Percentiles rank a stretch among this genome's conserved stretches.
These are phyloP conservation scores for Scomber colias DNA, from an alignment of 2,113 vertebrate species.

Conservation along the genomic window DNA sequence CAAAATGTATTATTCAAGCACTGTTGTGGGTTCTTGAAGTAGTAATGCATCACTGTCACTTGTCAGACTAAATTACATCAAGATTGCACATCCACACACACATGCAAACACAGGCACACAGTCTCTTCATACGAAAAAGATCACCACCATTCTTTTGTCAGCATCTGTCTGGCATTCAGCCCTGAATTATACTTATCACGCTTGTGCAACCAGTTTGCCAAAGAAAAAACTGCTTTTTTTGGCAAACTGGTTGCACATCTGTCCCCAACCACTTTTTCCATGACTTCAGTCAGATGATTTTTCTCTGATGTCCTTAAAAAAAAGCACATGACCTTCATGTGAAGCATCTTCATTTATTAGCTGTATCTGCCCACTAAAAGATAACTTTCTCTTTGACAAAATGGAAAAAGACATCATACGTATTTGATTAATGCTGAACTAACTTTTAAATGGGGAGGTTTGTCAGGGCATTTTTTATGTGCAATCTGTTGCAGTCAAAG, in stretches of 20 bases:
- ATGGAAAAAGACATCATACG: constrained; percentile 50
- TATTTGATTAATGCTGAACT: constrained; percentile 43
- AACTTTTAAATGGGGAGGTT: constrained; percentile 33
- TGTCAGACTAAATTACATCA: constrained; percentile 70
- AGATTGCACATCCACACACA: constrained; percentile 37
- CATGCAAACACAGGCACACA: constrained; percentile 22
- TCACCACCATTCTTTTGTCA: constrained; percentile 24
- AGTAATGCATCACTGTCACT: constrained; percentile 65
- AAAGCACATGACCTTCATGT: constrained; percentile 81
- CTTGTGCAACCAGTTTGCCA: constrained; percentile 7
- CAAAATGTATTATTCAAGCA: constrained; percentile 53
- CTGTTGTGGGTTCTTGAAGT: constrained; percentile 32
- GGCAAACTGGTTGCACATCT: background rate
- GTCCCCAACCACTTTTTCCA: constrained; percentile 51
- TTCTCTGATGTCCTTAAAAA: constrained; percentile 77
- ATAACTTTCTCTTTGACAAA: constrained; percentile 76
- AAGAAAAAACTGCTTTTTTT: constrained; percentile 46
- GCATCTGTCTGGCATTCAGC: constrained; percentile 46
- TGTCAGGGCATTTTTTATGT: background rate
- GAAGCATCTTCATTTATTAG: constrained; percentile 81
- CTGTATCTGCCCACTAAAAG: constrained; percentile 78
- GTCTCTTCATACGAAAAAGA: constrained; percentile 4
- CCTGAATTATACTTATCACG: constrained; percentile 47
- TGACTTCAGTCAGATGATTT: constrained; percentile 70
- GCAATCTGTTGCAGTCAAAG: background rate